phyloP scores from a whole-genome alignment of 2,888 invertebrate species.

The Liposcelis brunnea region DNA sequence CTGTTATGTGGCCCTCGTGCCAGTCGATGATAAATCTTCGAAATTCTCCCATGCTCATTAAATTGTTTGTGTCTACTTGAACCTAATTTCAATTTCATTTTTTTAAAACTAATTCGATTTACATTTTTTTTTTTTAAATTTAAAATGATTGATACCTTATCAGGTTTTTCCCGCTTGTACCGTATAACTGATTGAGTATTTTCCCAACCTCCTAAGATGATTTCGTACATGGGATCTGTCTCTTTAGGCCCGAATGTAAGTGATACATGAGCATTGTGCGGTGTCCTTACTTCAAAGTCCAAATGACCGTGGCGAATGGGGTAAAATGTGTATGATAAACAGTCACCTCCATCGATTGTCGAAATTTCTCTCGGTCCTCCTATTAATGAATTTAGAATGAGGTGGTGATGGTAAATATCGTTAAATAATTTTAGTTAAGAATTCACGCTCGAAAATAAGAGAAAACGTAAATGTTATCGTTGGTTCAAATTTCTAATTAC shows the following conservation, averaged over 20 bases:
- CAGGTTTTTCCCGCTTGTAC: slow-evolving; percentile 41
- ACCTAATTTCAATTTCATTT: slow-evolving; percentile 26
- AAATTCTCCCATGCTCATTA: slow-evolving; percentile 37
- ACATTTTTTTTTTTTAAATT: slow-evolving; percentile 5
- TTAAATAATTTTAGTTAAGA: too few species aligned
- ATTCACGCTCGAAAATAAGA: too few species aligned
- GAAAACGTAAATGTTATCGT: too few species aligned
- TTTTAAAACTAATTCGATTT: neutral
- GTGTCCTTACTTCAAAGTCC: slow-evolving; percentile 39
- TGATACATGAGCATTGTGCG: slow-evolving; percentile 46
- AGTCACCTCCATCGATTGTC: slow-evolving; percentile 31
- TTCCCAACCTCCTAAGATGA: slow-evolving; percentile 51
- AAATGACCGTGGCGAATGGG: slow-evolving; percentile 35
- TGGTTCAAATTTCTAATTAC: too few species aligned
- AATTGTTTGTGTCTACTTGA: slow-evolving; percentile 36
- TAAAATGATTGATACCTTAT: slow-evolving; percentile 31
- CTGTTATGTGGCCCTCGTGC: slow-evolving; percentile 35
- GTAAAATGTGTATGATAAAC: slow-evolving; percentile 40
- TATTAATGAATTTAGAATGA: neutral
- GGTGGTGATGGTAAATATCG: too few species aligned
- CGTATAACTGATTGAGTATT: slow-evolving; percentile 46
- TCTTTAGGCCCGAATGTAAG: slow-evolving; percentile 36
- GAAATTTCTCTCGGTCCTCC: slow-evolving; percentile 25
- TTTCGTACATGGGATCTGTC: slow-evolving; percentile 44
- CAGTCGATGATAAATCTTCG: slow-evolving; percentile 38